These are phyloP conservation scores for Trogon melanurus DNA, from an alignment of 2,113 vertebrate genomes.

Conservation along the genomic window DNA sequence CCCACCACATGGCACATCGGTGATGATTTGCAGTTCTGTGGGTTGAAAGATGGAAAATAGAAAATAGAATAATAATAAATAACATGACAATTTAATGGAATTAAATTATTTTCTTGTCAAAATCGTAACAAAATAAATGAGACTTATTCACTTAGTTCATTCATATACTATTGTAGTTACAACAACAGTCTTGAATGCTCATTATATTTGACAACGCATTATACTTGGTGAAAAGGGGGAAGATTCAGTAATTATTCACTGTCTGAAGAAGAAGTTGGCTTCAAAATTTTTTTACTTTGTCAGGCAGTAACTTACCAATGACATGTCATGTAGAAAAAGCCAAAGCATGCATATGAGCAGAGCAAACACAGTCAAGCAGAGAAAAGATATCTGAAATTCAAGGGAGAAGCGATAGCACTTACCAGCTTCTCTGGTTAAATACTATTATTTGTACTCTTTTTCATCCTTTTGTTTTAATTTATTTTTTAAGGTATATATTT, in stretches of 20 bases:
- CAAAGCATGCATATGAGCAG: background rate
- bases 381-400: background rate
- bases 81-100: background rate
- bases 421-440: background rate
- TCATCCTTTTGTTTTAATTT: background rate
- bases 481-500: background rate
- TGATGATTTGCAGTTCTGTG: background rate
- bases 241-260: background rate
- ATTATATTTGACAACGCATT: background rate
- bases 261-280: background rate
- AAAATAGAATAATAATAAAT: slow-evolving; percentile 3
- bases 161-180: background rate
- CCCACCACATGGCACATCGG: background rate
- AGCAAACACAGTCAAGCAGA: background rate
- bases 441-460: background rate
- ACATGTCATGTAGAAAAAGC: background rate
- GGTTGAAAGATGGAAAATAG: slow-evolving; percentile 8
- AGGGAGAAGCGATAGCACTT: background rate
- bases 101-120: background rate
- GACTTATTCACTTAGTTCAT: background rate
- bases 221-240: background rate
- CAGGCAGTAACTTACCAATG: background rate
- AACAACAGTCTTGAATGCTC: background rate
- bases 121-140: background rate
- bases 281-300: slow-evolving; percentile 8